phyloP scores from a whole-genome alignment of 2,113 vertebrate genomes.

The Microcebus tavaratra region DNA sequence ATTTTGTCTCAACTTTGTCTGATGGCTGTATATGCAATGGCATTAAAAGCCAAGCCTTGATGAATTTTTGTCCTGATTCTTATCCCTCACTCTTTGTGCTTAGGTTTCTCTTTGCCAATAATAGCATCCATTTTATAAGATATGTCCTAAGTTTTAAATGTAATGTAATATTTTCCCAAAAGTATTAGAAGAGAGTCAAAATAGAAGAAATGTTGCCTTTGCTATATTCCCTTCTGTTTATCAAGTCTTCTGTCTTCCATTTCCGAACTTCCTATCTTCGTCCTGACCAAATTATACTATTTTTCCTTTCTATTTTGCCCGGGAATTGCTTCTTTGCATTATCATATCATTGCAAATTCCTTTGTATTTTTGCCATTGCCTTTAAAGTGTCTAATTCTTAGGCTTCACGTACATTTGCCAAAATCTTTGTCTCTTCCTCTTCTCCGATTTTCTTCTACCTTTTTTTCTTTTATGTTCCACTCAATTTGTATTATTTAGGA shows the following conservation, averaged over 20 bases:
- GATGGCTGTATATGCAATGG: background rate
- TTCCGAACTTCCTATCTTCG: conserved; percentile 4
- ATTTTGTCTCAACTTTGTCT: background rate
- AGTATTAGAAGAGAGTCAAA: conserved; percentile 1
- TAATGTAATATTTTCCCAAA: conserved; percentile 15
- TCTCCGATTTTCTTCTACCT: background rate
- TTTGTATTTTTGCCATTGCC: background rate
- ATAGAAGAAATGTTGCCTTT: conserved; percentile 1
- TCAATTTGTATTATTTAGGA: background rate
- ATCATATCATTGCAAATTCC: background rate
- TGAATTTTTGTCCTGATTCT: conserved; percentile 34
- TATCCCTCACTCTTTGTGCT: background rate
- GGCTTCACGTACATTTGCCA: conserved; percentile 21
- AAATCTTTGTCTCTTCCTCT: background rate
- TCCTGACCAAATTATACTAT: background rate
- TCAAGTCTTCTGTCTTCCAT: background rate
- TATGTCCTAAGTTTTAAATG: conserved; percentile 11
- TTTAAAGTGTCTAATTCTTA: conserved; percentile 24
- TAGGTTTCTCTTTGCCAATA: conserved; percentile 41
- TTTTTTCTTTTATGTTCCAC: background rate
- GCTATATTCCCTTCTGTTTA: background rate
- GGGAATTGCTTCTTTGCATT: background rate
- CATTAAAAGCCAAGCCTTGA: background rate
- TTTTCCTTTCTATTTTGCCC: conserved; percentile 19
- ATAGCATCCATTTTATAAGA: background rate